phyloP scores from a whole-genome alignment of 2,113 vertebrate genomes.

The Psammodynastes pulverulentus region DNA sequence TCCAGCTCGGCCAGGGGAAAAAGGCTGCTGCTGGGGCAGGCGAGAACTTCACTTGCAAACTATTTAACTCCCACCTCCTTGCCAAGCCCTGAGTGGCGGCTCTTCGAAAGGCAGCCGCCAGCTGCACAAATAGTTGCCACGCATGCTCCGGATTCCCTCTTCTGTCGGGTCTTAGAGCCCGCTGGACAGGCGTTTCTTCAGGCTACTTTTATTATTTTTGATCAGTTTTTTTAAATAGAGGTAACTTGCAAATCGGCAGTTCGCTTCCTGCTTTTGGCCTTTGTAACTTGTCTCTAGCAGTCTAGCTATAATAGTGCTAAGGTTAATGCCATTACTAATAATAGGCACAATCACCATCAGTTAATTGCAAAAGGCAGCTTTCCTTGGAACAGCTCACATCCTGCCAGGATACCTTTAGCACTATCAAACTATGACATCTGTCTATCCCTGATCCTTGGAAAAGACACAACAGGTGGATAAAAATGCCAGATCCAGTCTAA shows the following conservation, averaged over 20 bases:
- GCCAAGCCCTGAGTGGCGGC: slow-evolving; percentile 29
- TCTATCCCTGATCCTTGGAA: neutral
- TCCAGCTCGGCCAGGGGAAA: neutral
- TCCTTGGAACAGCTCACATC: neutral
- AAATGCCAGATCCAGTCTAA: neutral
- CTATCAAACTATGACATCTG: neutral
- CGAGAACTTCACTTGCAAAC: slow-evolving; percentile 34
- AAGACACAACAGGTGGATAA: neutral
- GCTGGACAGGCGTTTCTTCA: neutral
- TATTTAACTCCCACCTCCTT: slow-evolving; percentile 54
- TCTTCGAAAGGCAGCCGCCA: slow-evolving; percentile 50
- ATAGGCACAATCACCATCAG: neutral
- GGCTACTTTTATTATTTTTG: no score
- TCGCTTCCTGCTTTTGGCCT: neutral
- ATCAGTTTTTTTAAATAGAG: neutral
- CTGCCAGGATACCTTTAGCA: neutral
- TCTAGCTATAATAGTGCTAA: neutral
- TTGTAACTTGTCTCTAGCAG: neutral
- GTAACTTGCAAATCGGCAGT: neutral
- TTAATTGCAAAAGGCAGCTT: neutral
- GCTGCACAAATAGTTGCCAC: slow-evolving; percentile 49
- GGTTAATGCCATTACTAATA: neutral
- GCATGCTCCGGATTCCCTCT: slow-evolving; percentile 63
- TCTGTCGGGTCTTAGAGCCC: slow-evolving; percentile 24
- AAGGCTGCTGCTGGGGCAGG: slow-evolving; percentile 34